A percentile compares a stretch with the other conserved stretches of the same genome.
These are phyloP conservation scores for Chelidonichthys spinosus DNA, from an alignment of 2,797 vertebrate species.

Conservation along the genomic window DNA sequence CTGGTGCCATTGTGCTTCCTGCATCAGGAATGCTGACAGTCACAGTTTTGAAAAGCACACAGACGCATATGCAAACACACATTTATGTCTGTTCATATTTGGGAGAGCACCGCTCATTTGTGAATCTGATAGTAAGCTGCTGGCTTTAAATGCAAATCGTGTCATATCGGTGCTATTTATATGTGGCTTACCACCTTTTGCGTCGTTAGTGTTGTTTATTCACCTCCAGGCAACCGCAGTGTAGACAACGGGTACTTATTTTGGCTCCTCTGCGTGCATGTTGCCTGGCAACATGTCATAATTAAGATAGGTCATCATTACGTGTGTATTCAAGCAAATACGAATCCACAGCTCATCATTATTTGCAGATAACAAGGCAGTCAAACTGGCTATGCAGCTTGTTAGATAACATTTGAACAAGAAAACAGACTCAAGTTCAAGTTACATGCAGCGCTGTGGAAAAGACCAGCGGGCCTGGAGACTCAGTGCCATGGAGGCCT, in stretches of 20 bases:
- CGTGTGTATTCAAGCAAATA: constrained; percentile 7
- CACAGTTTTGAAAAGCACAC: constrained; percentile 67
- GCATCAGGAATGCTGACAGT: constrained; percentile 82
- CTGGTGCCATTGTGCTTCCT: constrained; percentile 78
- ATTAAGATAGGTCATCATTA: constrained; percentile 11
- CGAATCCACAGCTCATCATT: neutral
- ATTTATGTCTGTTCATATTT: constrained; percentile 53
- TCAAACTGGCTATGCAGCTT: constrained; percentile 5
- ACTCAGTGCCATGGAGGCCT: constrained; percentile 26
- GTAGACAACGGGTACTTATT: constrained; percentile 37
- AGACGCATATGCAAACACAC: constrained; percentile 56
- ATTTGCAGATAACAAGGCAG: neutral
- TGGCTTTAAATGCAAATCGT: constrained; percentile 53
- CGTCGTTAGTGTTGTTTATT: constrained; percentile 56
- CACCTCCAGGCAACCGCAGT: constrained; percentile 54
- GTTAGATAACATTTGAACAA: constrained; percentile 10
- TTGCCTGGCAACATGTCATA: constrained; percentile 42
- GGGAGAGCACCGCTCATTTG: constrained; percentile 21
- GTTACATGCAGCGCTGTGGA: constrained; percentile 16
- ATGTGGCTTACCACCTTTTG: constrained; percentile 42
- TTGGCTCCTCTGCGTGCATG: constrained; percentile 19
- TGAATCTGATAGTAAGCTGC: constrained; percentile 14
- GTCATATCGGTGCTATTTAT: constrained; percentile 67
- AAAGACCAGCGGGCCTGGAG: constrained; percentile 24
- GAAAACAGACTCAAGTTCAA: constrained; percentile 13